Evolutionary conservation across 1,140 invertebrate genomes (phyloP).

Genomic region (Drosophila sp.): DNA sequence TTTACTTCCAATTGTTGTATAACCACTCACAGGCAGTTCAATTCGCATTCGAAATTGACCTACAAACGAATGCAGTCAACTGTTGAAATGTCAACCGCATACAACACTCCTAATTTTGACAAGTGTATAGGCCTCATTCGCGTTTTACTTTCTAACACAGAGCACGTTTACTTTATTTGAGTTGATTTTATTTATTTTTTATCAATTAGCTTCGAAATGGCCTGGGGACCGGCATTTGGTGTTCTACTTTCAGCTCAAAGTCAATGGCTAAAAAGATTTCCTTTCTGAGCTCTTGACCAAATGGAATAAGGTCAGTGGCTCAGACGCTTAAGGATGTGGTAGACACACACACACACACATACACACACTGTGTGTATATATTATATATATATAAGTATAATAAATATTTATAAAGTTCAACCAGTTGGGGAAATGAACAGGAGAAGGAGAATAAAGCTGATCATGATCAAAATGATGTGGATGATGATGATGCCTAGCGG

Average conservation of each 20-base stretch:
- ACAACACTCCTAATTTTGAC: constrained; percentile 4
- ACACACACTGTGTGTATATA: constrained; percentile 17
- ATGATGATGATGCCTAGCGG: constrained; percentile 56
- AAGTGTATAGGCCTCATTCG: constrained; percentile 18
- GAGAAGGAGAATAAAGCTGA: neutral
- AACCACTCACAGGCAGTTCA: too few species aligned
- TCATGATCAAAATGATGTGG: too few species aligned
- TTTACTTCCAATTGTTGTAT: too few species aligned
- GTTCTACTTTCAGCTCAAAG: constrained; percentile 66
- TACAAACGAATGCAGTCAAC: neutral
- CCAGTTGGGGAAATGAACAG: constrained; percentile 47
- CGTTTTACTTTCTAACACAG: constrained; percentile 73
- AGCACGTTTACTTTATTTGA: constrained; percentile 35
- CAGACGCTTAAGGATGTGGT: constrained; percentile 66
- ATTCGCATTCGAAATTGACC: too few species aligned
- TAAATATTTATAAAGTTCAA: constrained; percentile 75
- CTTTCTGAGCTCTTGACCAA: constrained; percentile 34
- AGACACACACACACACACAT: neutral
- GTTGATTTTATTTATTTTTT: constrained; percentile 23
- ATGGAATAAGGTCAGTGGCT: constrained; percentile 70
- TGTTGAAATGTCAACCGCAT: neutral
- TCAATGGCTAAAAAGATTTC: constrained; percentile 44
- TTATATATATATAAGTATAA: constrained; percentile 55
- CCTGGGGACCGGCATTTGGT: constrained; percentile 8
- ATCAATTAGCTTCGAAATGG: constrained; percentile 49